Evolutionary conservation across 2,113 vertebrate genomes (phyloP), one percentile per base, ranked within the genome.

Genomic region (Macquaria ambigua): DNA sequence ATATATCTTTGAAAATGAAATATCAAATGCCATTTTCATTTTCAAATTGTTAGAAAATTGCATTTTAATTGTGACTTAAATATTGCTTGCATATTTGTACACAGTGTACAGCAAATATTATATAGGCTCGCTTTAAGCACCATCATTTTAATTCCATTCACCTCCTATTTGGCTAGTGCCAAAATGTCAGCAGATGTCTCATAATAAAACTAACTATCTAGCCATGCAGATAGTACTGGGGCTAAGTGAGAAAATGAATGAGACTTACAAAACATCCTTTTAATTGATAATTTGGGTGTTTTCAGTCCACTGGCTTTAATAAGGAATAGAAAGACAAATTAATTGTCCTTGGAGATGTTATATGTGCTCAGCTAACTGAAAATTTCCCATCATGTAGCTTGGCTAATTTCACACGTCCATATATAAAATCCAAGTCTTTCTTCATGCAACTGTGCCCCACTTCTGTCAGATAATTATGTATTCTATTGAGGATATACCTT

Each of bases 401-500:
- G 61, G 34, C 37, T 61, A 68, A 82, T 82, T 80, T 31, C n/a
- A 70, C 6, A 76, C 59, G 12, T 21, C 5, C 0, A 2, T 37
- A 41, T 56, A 46, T 31, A 15, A 69, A 75, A 76, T 46, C 39
- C 52, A 15, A 10, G 8, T 39, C 77, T 58, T 63, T 48, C 69
- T 58, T 84, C 31, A 12, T 63, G 37, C 56, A 68, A 70, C 53
- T 37, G 75, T 89, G 91, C 28, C 92, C 91, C 81, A 92, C 89
- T 93, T 93, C 88, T 91, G 90, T 92, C 90, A 93, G 10, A 75
- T 84, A 55, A 87, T 90, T 74, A 52, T 79, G 56, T 55, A 74
- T 63, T 78, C 73, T 68, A 37, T 67, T 66, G 87, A 90, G 78
- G 39, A 81, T 56, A 43, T 81, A 86, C 76, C 25, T 80, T 79